Evolutionary conservation across 1,140 invertebrate species (phyloP).

Genomic region (Sminthurides bifidus): DNA sequence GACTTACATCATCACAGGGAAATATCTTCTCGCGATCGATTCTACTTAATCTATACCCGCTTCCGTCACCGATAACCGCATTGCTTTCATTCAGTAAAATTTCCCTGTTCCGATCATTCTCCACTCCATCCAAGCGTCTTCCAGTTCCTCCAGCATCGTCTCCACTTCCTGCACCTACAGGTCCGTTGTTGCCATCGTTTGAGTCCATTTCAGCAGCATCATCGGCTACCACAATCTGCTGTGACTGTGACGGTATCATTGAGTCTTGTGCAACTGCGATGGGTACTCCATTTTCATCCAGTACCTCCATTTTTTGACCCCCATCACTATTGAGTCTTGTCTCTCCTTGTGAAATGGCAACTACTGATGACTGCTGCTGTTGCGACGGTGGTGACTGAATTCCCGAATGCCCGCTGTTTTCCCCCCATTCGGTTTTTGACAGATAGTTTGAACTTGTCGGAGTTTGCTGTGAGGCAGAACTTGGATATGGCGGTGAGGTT

Average conservation of each 20-base stretch:
- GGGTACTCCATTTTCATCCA: slow-evolving; percentile 7
- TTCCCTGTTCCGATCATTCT: not conserved
- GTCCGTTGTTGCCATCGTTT: not conserved
- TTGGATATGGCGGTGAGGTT: not conserved
- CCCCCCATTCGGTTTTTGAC: too few species aligned
- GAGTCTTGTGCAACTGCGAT: not conserved
- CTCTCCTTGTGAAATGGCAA: not conserved
- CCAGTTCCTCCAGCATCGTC: not conserved
- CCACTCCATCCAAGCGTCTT: not conserved
- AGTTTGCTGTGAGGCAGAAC: too few species aligned
- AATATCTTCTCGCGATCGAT: slow-evolving; percentile 14
- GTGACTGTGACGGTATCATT: not conserved
- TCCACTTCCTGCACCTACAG: too few species aligned
- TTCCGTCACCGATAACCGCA: not conserved
- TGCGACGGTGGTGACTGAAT: too few species aligned
- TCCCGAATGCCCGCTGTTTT: too few species aligned
- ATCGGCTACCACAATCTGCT: slow-evolving; percentile 4
- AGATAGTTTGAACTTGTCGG: too few species aligned
- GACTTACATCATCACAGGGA: slow-evolving; percentile 29
- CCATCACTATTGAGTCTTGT: slow-evolving; percentile 1
- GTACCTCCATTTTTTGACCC: not conserved
- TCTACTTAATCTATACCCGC: too few species aligned
- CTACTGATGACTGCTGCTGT: not conserved
- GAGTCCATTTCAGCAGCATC: slow-evolving; percentile 7
- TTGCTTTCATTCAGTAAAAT: slow-evolving; percentile 6